These are phyloP conservation scores for Chrysopilus asiliformis DNA, from an alignment of 2,888 invertebrate species.

Conservation along the genomic window DNA sequence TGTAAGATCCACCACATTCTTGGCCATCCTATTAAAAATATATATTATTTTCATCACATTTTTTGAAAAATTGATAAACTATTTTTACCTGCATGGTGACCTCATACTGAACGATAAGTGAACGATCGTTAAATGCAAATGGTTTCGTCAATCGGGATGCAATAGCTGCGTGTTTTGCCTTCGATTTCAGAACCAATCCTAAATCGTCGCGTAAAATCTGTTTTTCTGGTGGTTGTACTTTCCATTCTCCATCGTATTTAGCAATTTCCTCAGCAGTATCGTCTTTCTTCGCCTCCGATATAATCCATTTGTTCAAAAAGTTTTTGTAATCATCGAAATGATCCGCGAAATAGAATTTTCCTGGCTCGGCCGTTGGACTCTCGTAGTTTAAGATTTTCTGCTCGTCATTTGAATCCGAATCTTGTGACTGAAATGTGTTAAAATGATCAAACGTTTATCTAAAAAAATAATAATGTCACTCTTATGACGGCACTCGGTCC, in stretches of 20 bases:
- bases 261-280: slow-evolving; percentile 76
- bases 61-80: neutral
- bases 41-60: neutral
- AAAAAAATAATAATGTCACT: too few species aligned
- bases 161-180: slow-evolving; percentile 94
- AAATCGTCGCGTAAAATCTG: slow-evolving; percentile 71
- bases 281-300: slow-evolving; percentile 85
- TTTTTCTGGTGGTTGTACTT: slow-evolving; percentile 59
- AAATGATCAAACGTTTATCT: too few species aligned
- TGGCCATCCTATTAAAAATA: slow-evolving; percentile 66
- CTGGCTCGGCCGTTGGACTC: slow-evolving; percentile 53
- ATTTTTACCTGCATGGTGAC: slow-evolving; percentile 57
- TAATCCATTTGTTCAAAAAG: slow-evolving; percentile 70
- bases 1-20: slow-evolving; percentile 96
- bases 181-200: slow-evolving; percentile 80
- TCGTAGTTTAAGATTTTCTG: slow-evolving; percentile 40
- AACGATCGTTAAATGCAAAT: slow-evolving; percentile 71
- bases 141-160: slow-evolving; percentile 61
- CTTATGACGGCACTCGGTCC: too few species aligned
- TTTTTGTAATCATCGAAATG: slow-evolving; percentile 66
- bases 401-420: slow-evolving; percentile 1
- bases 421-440: too few species aligned
- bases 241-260: slow-evolving; percentile 84
- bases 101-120: slow-evolving; percentile 86
- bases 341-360: slow-evolving; percentile 62